Conservation (phyloP, 1,140 invertebrate genomes). For the Ectropis grisescens region DNA sequence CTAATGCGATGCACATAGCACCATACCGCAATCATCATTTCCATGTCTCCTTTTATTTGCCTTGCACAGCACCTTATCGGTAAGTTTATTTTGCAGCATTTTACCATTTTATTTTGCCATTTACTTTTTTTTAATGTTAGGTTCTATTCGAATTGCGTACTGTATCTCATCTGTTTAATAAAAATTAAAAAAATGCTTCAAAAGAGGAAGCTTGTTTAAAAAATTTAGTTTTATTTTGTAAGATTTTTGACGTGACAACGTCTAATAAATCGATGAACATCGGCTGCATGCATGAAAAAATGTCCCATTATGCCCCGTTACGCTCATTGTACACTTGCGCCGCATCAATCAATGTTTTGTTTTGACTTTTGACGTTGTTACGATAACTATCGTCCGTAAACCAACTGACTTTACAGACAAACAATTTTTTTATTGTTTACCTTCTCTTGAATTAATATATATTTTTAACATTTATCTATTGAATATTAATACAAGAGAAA, state of each 20-base stretch:
- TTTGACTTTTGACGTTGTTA: background rate
- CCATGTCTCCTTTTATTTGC: background rate
- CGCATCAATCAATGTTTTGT: background rate
- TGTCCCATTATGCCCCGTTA: too few relatives aligned
- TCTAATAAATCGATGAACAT: too few relatives aligned
- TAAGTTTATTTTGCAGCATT: slow-evolving; percentile 24
- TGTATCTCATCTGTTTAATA: background rate
- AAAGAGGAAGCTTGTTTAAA: background rate
- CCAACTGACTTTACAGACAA: too few relatives aligned
- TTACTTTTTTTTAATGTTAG: background rate
- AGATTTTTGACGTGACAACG: too few relatives aligned
- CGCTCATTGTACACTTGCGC: too few relatives aligned
- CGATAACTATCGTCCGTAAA: too few relatives aligned
- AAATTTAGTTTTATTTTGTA: background rate
- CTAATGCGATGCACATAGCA: background rate
- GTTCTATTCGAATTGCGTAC: background rate
- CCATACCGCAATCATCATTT: background rate
- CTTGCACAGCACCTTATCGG: slow-evolving; percentile 16
- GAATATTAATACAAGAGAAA: too few relatives aligned
- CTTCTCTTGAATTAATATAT: too few relatives aligned
- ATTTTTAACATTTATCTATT: too few relatives aligned
- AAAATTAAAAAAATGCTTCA: background rate
- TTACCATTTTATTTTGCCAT: slow-evolving; percentile 8
- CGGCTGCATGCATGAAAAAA: too few relatives aligned
- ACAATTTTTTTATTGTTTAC: too few relatives aligned